Evolutionary conservation across 1,140 invertebrate species (phyloP), one percentile per base, ranked within the genome.

Genomic region (Oreohelix idahoensis): DNA sequence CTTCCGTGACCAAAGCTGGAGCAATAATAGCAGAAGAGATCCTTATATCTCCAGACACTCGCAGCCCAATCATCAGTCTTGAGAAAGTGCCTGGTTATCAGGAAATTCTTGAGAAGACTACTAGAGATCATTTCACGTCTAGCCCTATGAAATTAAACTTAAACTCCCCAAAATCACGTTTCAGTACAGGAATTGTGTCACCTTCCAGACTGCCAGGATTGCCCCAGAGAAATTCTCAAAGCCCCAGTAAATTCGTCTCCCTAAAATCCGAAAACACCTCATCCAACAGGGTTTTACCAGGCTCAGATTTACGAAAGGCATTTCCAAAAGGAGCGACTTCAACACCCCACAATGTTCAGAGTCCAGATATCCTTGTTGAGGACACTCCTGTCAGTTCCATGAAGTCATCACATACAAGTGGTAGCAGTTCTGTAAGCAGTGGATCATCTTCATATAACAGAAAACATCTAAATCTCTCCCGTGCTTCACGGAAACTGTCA

Each of bases 21-120:
- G 8, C 1, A 53, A 45, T 83, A 11, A n/a, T 76, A 4, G 38
- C 23, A 42, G 81, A 83, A 69, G 81, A 83, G 42, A 17, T 83
- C 11, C 49, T 83, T 8, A 83, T 83, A 53, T 83, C 81, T 42
- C 81, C 81, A 23, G 81, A 83, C 39, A 58, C 29, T n/a, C n/a
- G 2, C 1, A 83, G 81, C 38, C 81, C 81, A 0, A 42, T 83
- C 20, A 35, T 83, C 13, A 49, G 42, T 2, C 66, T 80, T 4
- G 79, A 80, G 66, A 80, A 80, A 32, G 20, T 51, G 38, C 20
- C 20, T 38, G 13, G 39, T 0, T 17, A 58, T 35, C 45, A 39
- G 5, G 45, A 63, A 11, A 53, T 78, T 15, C 8, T 78, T 38
- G 76, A 78, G 51, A 53, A 69, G 17, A 8, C 35, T 35, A 15